phyloP scores from a whole-genome alignment of 92 coral and sea anemone genomes.

The Porites divaricata region DNA sequence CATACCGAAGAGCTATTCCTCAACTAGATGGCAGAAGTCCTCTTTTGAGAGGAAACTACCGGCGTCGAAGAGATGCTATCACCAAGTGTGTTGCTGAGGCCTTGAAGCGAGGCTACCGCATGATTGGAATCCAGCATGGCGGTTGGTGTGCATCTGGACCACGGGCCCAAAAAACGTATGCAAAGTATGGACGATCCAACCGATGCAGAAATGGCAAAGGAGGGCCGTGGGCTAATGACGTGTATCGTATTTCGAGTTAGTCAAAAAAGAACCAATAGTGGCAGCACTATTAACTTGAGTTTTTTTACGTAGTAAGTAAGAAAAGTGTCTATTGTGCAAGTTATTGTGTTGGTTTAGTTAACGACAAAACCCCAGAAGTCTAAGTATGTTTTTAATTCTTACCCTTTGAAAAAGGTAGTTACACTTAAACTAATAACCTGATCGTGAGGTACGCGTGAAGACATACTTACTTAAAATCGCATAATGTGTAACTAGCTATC shows the following conservation, averaged over 20 bases:
- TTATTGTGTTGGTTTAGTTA: no score
- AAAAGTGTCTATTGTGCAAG: no score
- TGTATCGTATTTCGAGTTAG: conserved; percentile 32
- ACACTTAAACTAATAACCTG: neutral
- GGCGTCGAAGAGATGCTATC: conserved; percentile 23
- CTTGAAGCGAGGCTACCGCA: conserved; percentile 16
- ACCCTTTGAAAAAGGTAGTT: neutral
- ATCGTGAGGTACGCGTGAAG: no score
- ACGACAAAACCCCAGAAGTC: no score
- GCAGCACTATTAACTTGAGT: no score
- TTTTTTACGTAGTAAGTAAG: neutral
- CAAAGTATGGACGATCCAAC: conserved; percentile 41
- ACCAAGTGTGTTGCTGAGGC: conserved; percentile 21
- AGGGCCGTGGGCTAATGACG: conserved; percentile 54
- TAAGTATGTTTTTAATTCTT: neutral
- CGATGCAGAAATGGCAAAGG: conserved; percentile 46
- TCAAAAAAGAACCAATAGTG: neutral
- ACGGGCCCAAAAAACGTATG: conserved; percentile 33
- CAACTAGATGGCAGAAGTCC: conserved; percentile 27
- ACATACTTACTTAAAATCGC: no score
- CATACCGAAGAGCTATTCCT: conserved; percentile 48
- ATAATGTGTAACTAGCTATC: no score
- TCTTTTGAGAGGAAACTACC: conserved; percentile 43
- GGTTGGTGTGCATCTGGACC: conserved; percentile 52
- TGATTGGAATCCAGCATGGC: conserved; percentile 43